Conservation (phyloP, 1,140 invertebrate genomes). For the Ceratina calcarata region DNA sequence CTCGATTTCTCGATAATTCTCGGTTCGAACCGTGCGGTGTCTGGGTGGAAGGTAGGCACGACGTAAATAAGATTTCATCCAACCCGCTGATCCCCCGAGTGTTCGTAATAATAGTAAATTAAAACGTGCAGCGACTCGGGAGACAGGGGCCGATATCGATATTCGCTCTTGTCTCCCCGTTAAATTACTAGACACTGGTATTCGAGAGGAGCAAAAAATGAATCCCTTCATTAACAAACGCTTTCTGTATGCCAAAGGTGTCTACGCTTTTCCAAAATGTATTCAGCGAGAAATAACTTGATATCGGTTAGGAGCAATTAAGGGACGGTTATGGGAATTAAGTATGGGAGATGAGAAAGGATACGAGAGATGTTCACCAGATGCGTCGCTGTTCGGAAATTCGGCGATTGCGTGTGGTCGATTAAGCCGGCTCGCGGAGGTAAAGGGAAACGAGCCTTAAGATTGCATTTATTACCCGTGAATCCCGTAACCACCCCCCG, state of each 20-base stretch:
- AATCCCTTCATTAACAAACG: too few species aligned
- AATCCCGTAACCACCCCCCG: slow-evolving; percentile 5
- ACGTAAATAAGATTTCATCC: slow-evolving; percentile 42
- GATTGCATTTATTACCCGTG: slow-evolving; percentile 65
- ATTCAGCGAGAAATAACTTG: too few species aligned
- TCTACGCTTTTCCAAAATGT: too few species aligned
- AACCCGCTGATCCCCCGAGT: slow-evolving; percentile 13
- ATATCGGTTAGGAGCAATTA: too few species aligned
- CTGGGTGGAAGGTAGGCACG: neutral
- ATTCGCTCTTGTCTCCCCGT: slow-evolving; percentile 15
- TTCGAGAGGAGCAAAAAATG: neutral
- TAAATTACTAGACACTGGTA: slow-evolving; percentile 32
- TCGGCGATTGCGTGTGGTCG: neutral
- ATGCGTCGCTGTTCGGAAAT: neutral
- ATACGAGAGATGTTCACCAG: too few species aligned
- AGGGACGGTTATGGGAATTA: too few species aligned
- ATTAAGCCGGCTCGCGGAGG: slow-evolving; percentile 8
- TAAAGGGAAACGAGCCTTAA: slow-evolving; percentile 38
- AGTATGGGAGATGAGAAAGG: too few species aligned
- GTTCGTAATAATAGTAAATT: slow-evolving; percentile 48
- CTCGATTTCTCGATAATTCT: slow-evolving; percentile 39
- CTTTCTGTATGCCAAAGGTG: too few species aligned
- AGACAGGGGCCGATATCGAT: slow-evolving; percentile 26
- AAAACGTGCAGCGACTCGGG: slow-evolving; percentile 33
- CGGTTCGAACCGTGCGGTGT: neutral